Percentiles rank a stretch among this genome's conserved stretches.
Conservation (phyloP, 1,140 invertebrate species). For the Kradibia gibbosae region DNA sequence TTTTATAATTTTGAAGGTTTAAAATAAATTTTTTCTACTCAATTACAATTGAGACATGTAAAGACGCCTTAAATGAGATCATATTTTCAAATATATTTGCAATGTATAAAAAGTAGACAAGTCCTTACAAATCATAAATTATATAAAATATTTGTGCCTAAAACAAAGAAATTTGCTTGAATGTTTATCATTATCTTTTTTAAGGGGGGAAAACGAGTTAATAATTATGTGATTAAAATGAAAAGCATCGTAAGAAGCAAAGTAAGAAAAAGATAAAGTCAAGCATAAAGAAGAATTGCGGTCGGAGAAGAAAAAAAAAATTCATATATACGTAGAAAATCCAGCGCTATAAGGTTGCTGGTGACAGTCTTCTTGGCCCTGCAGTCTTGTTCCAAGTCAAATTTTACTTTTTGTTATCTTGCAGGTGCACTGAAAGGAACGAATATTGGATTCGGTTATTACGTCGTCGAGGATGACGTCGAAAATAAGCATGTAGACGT, state of each 20-base stretch:
- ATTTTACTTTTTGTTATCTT: constrained; percentile 67
- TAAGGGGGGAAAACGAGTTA: background rate
- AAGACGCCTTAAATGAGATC: too few relatives aligned
- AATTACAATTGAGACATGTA: too few relatives aligned
- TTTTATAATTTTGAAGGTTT: background rate
- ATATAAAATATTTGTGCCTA: background rate
- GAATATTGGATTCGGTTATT: constrained; percentile 72
- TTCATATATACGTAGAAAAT: background rate
- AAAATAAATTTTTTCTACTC: background rate
- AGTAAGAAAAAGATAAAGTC: background rate
- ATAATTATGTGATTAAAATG: background rate
- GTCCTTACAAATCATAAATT: background rate
- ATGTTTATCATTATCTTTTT: background rate
- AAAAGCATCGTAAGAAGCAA: constrained; percentile 23
- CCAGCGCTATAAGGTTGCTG: constrained; percentile 51
- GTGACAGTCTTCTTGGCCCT: constrained; percentile 66
- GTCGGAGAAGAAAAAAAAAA: constrained; percentile 50
- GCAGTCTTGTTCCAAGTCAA: too few relatives aligned
- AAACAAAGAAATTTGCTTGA: background rate
- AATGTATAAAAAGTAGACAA: background rate
- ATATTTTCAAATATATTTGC: background rate
- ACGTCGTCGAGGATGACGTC: constrained; percentile 62
- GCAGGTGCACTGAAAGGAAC: constrained; percentile 64
- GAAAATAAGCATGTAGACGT: background rate
- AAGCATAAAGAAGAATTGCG: constrained; percentile 30